Percentiles rank a stretch among this genome's conserved stretches.
Conservation (phyloP, 2,888 invertebrate genomes). For the Frankliniella intonsa region DNA sequence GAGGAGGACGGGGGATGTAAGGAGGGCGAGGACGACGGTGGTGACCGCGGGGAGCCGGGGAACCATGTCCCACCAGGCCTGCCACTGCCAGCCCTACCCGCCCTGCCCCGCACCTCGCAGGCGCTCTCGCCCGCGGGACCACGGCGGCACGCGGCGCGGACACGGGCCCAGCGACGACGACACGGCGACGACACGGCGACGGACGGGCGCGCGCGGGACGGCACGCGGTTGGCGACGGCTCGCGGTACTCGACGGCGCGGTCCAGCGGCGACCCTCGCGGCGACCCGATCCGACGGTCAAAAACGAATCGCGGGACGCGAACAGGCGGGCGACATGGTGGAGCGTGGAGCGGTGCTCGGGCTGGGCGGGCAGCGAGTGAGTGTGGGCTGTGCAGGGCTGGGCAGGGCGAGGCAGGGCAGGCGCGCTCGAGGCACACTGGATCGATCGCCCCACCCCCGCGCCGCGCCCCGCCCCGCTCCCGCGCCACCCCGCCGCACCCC, state of each 20-base stretch:
- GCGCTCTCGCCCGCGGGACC: background rate
- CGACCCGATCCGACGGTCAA: background rate
- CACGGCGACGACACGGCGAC: background rate
- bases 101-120: background rate
- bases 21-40: background rate
- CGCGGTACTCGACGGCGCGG: background rate
- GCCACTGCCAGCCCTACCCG: background rate
- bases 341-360: background rate
- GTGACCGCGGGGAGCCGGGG: background rate
- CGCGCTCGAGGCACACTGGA: background rate
- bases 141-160: background rate
- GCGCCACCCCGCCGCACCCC: background rate
- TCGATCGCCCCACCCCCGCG: background rate
- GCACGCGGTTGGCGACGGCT: too few species aligned
- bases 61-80: conserved; percentile 1
- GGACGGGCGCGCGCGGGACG: background rate
- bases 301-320: background rate
- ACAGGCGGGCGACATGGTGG: background rate
- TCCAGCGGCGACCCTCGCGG: background rate
- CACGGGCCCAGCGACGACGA: background rate
- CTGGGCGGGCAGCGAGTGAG: background rate
- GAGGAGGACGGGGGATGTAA: conserved; percentile 7
- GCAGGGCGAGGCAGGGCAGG: background rate
- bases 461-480: background rate
- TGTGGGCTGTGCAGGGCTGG: background rate